These are phyloP conservation scores for Leucophora obtusa DNA, from an alignment of 2,888 invertebrate species.

Conservation along the genomic window DNA sequence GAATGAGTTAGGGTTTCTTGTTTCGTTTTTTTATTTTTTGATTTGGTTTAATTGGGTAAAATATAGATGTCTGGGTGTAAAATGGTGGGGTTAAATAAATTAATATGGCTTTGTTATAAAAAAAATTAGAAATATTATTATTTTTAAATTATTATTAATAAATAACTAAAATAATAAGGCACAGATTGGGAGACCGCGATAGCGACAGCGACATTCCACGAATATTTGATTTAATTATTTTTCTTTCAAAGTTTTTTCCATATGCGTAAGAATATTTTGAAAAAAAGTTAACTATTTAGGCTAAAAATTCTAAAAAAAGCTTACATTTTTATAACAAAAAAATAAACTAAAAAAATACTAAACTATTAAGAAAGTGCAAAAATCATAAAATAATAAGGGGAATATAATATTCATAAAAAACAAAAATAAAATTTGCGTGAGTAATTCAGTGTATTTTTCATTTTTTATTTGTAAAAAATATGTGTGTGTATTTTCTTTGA, in stretches of 20 bases:
- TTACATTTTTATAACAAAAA: conserved; percentile 53
- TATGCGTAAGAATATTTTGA: conserved; percentile 58
- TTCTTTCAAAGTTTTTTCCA: conserved; percentile 10
- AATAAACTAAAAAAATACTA: conserved; percentile 39
- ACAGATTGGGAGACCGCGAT: conserved; percentile 80
- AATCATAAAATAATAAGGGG: conserved; percentile 35
- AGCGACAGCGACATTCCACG: conserved; percentile 79
- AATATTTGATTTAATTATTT: conserved; percentile 74
- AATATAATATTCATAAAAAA: conserved; percentile 20
- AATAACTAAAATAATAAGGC: conserved; percentile 70
- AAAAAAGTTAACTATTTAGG: conserved; percentile 47
- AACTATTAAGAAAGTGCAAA: conserved; percentile 41
- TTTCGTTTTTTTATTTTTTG: conserved; percentile 17
- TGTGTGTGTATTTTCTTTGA: conserved; percentile 62
- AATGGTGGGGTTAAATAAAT: conserved; percentile 51
- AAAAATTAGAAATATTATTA: conserved; percentile 25
- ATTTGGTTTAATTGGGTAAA: conserved; percentile 8
- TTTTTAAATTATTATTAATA: conserved; percentile 43
- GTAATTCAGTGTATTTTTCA: conserved; percentile 51
- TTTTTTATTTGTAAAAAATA: conserved; percentile 34
- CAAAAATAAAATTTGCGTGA: conserved; percentile 50
- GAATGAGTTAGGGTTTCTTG: conserved; percentile 49
- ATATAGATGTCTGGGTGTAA: conserved; percentile 49
- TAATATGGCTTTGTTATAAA: conserved; percentile 32
- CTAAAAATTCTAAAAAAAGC: conserved; percentile 62